These are phyloP conservation scores for Mamestra brassicae DNA, from an alignment of 2,888 invertebrate species.

Conservation along the genomic window DNA sequence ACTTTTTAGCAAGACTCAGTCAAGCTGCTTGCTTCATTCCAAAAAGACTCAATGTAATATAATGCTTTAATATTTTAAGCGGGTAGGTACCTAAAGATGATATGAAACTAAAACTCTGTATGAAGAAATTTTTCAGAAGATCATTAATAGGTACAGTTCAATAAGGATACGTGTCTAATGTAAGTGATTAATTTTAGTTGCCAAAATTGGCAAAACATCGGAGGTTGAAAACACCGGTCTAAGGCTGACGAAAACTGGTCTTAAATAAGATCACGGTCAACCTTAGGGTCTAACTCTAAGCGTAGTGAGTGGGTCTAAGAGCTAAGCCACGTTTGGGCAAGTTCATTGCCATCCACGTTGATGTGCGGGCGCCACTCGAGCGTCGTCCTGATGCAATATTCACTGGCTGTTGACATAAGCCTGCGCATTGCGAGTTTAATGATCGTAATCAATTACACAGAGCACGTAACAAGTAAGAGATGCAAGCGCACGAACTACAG, in stretches of 20 bases:
- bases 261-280: conserved; percentile 10
- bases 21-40: background rate
- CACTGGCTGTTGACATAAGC: conserved; percentile 34
- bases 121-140: background rate
- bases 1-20: background rate
- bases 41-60: background rate
- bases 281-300: background rate
- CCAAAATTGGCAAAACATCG: background rate
- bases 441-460: conserved; percentile 44
- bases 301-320: conserved; percentile 24
- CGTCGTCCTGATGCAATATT: conserved; percentile 60
- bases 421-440: conserved; percentile 17
- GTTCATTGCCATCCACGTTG: conserved; percentile 52
- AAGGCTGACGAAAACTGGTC: conserved; percentile 9
- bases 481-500: conserved; percentile 29
- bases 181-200: background rate
- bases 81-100: no score
- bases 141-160: background rate
- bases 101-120: background rate
- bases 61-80: background rate
- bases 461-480: conserved; percentile 34
- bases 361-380: conserved; percentile 19
- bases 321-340: conserved; percentile 39
- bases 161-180: background rate
- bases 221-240: conserved; percentile 2